phyloP scores from a whole-genome alignment of 1,140 invertebrate species.

The Daktulosphaira vitifoliae region DNA sequence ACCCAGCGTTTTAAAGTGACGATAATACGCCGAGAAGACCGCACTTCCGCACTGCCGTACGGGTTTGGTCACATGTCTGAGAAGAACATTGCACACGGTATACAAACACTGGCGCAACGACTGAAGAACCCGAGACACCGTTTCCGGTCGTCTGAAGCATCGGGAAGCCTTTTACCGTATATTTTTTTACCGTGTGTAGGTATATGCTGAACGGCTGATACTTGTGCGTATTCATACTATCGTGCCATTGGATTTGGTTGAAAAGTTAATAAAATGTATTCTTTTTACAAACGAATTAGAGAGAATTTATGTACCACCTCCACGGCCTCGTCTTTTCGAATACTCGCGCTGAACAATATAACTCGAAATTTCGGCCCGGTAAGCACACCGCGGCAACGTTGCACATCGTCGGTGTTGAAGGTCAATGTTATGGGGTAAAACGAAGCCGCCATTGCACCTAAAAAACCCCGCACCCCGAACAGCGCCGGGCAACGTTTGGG shows the following conservation, averaged over 20 bases:
- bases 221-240: too few relatives aligned
- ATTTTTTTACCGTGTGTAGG: too few relatives aligned
- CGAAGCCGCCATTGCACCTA: slow-evolving; percentile 31
- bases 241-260: too few relatives aligned
- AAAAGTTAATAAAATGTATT: too few relatives aligned
- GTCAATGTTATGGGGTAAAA: slow-evolving; percentile 33
- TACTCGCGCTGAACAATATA: too few relatives aligned
- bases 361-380: too few relatives aligned
- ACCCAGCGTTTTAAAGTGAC: slow-evolving; percentile 17
- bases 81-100: background rate
- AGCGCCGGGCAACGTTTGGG: background rate
- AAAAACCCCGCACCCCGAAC: background rate
- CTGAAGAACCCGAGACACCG: slow-evolving; percentile 24
- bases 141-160: slow-evolving; percentile 5
- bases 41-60: slow-evolving; percentile 27
- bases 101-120: slow-evolving; percentile 2
- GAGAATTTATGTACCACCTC: too few relatives aligned
- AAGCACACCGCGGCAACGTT: slow-evolving; percentile 18
- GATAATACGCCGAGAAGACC: slow-evolving; percentile 25
- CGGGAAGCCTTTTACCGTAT: slow-evolving; percentile 28
- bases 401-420: slow-evolving; percentile 11
- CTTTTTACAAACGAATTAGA: too few relatives aligned
- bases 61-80: slow-evolving; percentile 8
- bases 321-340: too few relatives aligned
- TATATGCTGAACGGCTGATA: too few relatives aligned